Conservation (phyloP, 2,888 invertebrate genomes). For the Arenicola marina region DNA sequence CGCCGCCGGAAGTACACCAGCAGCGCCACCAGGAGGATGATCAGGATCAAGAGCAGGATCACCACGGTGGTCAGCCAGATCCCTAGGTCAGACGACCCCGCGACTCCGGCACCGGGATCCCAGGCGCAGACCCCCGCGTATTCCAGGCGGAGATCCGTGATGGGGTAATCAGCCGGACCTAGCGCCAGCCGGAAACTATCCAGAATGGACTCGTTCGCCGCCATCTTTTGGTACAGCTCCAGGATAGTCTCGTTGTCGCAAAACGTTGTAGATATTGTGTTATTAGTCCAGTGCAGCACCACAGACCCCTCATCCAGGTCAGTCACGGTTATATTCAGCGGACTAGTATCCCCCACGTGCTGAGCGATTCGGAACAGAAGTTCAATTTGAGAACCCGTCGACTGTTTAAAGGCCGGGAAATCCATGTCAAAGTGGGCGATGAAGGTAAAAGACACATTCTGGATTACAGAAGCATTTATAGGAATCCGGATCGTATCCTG, state of each 20-base stretch:
- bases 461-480: slow-evolving; percentile 21
- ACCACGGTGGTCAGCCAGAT: slow-evolving; percentile 30
- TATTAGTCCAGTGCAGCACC: slow-evolving; percentile 38
- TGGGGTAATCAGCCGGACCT: too few species aligned
- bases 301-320: slow-evolving; percentile 32
- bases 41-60: slow-evolving; percentile 32
- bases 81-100: slow-evolving; percentile 29
- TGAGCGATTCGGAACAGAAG: slow-evolving; percentile 25
- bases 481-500: slow-evolving; percentile 28
- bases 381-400: slow-evolving; percentile 23
- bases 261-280: slow-evolving; percentile 21
- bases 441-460: slow-evolving; percentile 31
- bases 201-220: too few species aligned
- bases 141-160: too few species aligned
- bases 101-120: background rate
- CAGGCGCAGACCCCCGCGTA: too few species aligned
- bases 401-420: slow-evolving; percentile 29
- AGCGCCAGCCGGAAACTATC: too few species aligned
- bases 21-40: slow-evolving; percentile 24
- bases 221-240: too few species aligned
- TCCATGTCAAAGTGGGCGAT: slow-evolving; percentile 32
- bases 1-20: slow-evolving; percentile 7
- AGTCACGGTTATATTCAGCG: slow-evolving; percentile 30
- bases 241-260: slow-evolving; percentile 30
- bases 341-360: slow-evolving; percentile 24